Percentiles rank a stretch among this genome's conserved stretches.
phyloP scores from a whole-genome alignment of 2,113 vertebrate species.

The Malurus cyaneus region DNA sequence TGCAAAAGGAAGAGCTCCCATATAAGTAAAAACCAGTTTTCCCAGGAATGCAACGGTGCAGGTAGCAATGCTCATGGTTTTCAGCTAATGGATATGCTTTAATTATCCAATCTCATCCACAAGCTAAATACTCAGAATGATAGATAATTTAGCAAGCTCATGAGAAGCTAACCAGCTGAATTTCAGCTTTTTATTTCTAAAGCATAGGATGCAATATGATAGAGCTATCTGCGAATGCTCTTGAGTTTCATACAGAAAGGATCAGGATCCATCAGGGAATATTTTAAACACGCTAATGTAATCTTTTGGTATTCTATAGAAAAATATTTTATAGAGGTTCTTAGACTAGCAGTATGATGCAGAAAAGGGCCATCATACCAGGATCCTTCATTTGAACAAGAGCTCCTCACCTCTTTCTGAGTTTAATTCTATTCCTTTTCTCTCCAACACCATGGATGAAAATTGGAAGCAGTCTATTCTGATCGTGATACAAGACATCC shows the following conservation, averaged over 20 bases:
- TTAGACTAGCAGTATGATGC: not conserved
- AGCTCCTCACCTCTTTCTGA: not conserved
- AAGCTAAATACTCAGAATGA: not conserved
- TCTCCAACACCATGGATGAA: not conserved
- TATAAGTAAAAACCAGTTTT: not conserved
- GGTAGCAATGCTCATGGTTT: not conserved
- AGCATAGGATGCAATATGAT: not conserved
- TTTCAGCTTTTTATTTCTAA: not conserved
- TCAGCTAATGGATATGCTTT: not conserved
- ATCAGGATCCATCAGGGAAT: not conserved
- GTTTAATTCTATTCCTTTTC: not conserved
- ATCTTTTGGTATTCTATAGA: not conserved
- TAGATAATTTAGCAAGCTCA: not conserved
- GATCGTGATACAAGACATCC: fast-evolving
- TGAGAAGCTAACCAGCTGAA: not conserved
- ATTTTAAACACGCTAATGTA: not conserved
- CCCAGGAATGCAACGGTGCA: not conserved
- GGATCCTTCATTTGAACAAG: not conserved
- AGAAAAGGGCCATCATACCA: not conserved
- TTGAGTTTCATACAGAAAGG: not conserved
- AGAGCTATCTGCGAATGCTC: not conserved
- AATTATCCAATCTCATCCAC: not conserved
- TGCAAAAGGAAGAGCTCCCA: not conserved
- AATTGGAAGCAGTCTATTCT: not conserved
- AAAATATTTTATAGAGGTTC: not conserved